Conservation (phyloP, 2,888 invertebrate genomes). For the Callosobruchus maculatus region DNA sequence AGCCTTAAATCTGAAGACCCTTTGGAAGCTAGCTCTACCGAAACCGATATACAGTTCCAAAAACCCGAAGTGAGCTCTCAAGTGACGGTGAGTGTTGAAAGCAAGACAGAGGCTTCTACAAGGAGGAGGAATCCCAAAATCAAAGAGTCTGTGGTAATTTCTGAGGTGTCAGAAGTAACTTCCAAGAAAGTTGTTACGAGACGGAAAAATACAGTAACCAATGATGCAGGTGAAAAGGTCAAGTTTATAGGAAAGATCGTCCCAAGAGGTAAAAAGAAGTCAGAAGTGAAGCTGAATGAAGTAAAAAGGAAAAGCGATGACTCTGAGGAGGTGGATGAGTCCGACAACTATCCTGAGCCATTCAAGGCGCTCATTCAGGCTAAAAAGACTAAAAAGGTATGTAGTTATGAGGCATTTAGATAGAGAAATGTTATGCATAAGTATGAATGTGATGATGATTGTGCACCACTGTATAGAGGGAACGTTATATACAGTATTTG, state of each 20-base stretch:
- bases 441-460: too few relatives aligned
- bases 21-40: conserved; percentile 32
- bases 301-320: conserved; percentile 29
- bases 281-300: conserved; percentile 28
- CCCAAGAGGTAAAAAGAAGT: conserved; percentile 31
- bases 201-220: conserved; percentile 16
- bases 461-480: too few relatives aligned
- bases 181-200: conserved; percentile 38
- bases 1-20: conserved; percentile 14
- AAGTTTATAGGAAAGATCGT: conserved; percentile 8
- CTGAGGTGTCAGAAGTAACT: conserved; percentile 41
- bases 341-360: conserved; percentile 62
- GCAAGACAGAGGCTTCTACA: conserved; percentile 26
- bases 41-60: conserved; percentile 31
- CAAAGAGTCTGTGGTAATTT: conserved; percentile 41
- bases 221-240: background rate
- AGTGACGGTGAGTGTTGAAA: conserved; percentile 28
- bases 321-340: conserved; percentile 57
- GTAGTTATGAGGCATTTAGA: background rate
- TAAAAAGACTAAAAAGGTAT: conserved; percentile 42
- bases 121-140: conserved; percentile 23
- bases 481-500: too few relatives aligned
- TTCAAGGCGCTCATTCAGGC: conserved; percentile 64
- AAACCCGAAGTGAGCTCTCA: conserved; percentile 22
- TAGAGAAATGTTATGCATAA: too few relatives aligned